phyloP scores from a whole-genome alignment of 2,113 vertebrate genomes.

The Corythoichthys haematopterus region DNA sequence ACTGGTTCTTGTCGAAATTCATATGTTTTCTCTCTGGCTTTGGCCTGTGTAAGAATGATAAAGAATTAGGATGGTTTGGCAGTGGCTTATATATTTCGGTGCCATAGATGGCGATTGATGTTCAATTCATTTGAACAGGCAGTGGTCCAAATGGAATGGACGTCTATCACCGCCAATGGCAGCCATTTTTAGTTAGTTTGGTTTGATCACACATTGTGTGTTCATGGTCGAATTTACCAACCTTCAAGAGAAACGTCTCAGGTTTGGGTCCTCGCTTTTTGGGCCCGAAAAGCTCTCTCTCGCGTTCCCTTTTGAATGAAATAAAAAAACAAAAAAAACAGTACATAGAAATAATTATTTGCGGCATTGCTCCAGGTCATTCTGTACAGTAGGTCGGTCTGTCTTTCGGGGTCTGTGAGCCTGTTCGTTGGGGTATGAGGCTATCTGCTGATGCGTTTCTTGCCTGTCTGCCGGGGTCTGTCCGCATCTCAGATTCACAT shows the following conservation, averaged over 20 bases:
- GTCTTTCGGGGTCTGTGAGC: too few species aligned
- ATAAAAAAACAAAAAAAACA: neutral
- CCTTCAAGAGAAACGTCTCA: slow-evolving; percentile 93
- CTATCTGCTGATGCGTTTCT: too few species aligned
- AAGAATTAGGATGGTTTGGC: too few species aligned
- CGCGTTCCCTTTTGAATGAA: slow-evolving; percentile 78
- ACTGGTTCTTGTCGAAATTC: slow-evolving; percentile 85
- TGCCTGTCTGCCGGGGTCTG: too few species aligned
- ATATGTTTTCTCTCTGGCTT: slow-evolving; percentile 88
- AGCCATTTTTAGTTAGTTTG: neutral
- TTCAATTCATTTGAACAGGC: neutral
- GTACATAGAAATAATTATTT: neutral
- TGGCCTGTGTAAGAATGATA: slow-evolving; percentile 51
- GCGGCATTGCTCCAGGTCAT: neutral
- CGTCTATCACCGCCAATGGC: neutral
- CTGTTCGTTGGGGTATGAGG: too few species aligned
- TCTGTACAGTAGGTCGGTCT: too few species aligned
- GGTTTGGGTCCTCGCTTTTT: slow-evolving; percentile 97
- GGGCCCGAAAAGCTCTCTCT: slow-evolving; percentile 91
- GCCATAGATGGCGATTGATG: too few species aligned
- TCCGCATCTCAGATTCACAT: too few species aligned
- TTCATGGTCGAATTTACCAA: slow-evolving; percentile 52
- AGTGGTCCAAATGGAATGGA: neutral
- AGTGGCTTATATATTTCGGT: too few species aligned
- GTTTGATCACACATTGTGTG: neutral